Percentiles rank a stretch among this genome's conserved stretches.
These are phyloP conservation scores for Epinephelus fuscoguttatus DNA, from an alignment of 2,113 vertebrate species.

Conservation along the genomic window DNA sequence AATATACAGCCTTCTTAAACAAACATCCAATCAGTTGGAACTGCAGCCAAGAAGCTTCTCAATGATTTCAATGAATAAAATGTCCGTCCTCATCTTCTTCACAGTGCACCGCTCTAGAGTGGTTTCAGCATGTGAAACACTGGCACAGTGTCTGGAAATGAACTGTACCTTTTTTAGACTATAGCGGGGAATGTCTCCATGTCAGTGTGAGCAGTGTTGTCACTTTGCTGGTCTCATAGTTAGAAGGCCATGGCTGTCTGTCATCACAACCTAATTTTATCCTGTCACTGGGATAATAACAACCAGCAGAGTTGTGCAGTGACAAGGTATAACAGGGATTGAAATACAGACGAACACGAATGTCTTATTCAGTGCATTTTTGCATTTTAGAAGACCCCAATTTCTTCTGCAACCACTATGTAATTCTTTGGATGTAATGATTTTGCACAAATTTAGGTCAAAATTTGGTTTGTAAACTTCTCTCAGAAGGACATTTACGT, in stretches of 20 bases:
- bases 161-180: not conserved
- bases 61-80: not conserved
- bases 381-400: not conserved
- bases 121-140: not conserved
- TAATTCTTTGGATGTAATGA: not conserved
- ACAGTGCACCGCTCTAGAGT: not conserved
- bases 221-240: conserved; percentile 32
- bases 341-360: not conserved
- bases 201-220: not conserved
- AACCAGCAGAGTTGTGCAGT: conserved; percentile 2
- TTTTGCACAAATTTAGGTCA: not conserved
- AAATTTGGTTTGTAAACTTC: not conserved
- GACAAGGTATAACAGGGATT: not conserved
- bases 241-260: conserved; percentile 54
- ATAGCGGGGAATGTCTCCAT: conserved; percentile 3
- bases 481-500: too few relatives aligned
- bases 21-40: not conserved
- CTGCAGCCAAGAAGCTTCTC: not conserved
- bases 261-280: conserved; percentile 70
- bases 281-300: conserved; percentile 37
- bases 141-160: not conserved
- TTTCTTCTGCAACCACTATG: not conserved
- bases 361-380: not conserved
- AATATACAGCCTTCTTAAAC: not conserved
- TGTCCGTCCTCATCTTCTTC: not conserved